Evolutionary conservation across 2,888 invertebrate genomes (phyloP).

Genomic region (Iphiclides podalirius): DNA sequence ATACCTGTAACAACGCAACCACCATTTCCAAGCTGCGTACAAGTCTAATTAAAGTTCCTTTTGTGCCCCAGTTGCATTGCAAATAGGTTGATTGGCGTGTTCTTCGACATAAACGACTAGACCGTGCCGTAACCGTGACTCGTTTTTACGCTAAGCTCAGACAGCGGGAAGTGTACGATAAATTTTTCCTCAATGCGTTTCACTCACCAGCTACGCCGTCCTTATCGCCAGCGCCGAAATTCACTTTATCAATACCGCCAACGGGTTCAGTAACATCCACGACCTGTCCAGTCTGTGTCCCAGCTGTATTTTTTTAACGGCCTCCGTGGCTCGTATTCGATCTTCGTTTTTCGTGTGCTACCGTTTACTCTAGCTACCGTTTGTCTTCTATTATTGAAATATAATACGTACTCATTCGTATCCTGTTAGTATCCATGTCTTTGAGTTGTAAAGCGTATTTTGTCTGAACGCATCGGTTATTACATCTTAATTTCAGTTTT

Average conservation of each 20-base stretch:
- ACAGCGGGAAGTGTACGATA: constrained; percentile 12
- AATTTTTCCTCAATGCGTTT: constrained; percentile 61
- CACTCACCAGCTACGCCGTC: constrained; percentile 38
- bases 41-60: too few species aligned
- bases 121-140: constrained; percentile 25
- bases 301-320: too few species aligned
- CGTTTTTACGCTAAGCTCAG: constrained; percentile 35
- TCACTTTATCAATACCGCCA: constrained; percentile 10
- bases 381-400: too few species aligned
- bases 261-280: constrained; percentile 8
- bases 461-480: too few species aligned
- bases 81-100: constrained; percentile 6
- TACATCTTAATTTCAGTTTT: too few species aligned
- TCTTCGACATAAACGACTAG: constrained; percentile 13
- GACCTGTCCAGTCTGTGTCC: neutral
- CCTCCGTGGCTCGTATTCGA: neutral
- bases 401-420: too few species aligned
- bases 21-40: too few species aligned
- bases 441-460: too few species aligned
- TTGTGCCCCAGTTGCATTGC: neutral
- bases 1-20: too few species aligned
- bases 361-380: too few species aligned
- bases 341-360: constrained; percentile 5
- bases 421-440: too few species aligned
- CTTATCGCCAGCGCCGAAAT: constrained; percentile 35